phyloP scores from a whole-genome alignment of 2,888 invertebrate genomes.

The Xestoiulus laeticollis region DNA sequence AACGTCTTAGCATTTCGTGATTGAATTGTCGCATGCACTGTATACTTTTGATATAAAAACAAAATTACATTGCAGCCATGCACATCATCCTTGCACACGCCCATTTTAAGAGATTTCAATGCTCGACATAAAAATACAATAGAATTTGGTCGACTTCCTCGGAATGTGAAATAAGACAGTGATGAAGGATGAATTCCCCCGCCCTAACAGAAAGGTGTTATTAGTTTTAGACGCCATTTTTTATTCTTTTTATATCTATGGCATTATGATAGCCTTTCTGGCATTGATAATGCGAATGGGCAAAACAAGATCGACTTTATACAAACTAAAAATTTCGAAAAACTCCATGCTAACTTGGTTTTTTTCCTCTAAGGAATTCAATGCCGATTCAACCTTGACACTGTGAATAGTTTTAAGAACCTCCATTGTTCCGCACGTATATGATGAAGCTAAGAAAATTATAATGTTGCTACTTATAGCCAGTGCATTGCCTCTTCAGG shows the following conservation, averaged over 20 bases:
- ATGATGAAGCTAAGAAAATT: constrained; percentile 27
- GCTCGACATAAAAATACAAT: constrained; percentile 14
- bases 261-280: not conserved
- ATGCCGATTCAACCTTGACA: constrained; percentile 46
- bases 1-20: not conserved
- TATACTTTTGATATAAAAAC: not conserved
- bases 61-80: not conserved
- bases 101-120: not conserved
- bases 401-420: constrained; percentile 39
- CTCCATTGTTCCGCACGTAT: not conserved
- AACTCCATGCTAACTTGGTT: not conserved
- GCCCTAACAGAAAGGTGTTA: not conserved
- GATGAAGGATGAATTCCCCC: constrained; percentile 13
- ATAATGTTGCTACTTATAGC: not conserved
- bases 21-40: constrained; percentile 26
- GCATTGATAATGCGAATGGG: not conserved
- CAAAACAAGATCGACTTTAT: not conserved
- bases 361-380: constrained; percentile 35
- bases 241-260: not conserved
- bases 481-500: not conserved
- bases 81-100: not conserved
- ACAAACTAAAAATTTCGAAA: not conserved
- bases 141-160: constrained; percentile 17
- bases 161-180: constrained; percentile 29
- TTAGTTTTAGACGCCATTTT: not conserved